Conservation (phyloP, 2,113 vertebrate genomes). For the Ardeotis arabs region DNA sequence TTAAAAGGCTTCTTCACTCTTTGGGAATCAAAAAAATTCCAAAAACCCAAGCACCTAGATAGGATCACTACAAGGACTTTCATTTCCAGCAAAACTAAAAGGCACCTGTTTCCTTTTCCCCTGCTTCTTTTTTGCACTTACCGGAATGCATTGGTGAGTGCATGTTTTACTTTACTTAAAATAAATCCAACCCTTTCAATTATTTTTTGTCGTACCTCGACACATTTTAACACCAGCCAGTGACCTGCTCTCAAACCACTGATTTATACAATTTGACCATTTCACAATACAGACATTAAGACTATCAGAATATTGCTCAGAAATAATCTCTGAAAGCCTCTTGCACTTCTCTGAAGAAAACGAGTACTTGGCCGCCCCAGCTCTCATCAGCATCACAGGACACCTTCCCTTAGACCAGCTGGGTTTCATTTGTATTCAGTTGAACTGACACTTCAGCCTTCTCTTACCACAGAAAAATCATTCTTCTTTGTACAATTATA, state of each 20-base stretch:
- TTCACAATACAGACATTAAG: not conserved
- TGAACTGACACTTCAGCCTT: not conserved
- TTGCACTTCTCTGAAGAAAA: not conserved
- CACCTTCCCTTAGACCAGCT: not conserved
- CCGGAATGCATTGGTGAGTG: accelerated
- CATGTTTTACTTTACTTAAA: not conserved
- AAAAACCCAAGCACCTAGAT: not conserved
- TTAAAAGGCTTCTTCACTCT: not conserved
- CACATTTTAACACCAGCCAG: not conserved
- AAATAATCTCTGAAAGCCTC: not conserved
- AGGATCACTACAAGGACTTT: not conserved
- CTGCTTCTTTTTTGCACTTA: not conserved
- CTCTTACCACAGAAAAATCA: not conserved
- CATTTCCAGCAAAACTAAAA: not conserved
- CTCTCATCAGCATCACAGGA: not conserved
- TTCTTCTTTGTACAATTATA: not conserved
- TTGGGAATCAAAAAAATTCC: not conserved
- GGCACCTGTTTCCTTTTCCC: not conserved
- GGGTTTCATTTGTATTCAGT: not conserved
- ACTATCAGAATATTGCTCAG: not conserved
- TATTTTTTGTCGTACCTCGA: not conserved
- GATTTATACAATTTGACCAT: not conserved
- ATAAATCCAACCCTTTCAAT: not conserved
- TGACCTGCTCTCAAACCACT: not conserved
- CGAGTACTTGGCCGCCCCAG: not conserved